phyloP scores from a whole-genome alignment of 2,113 vertebrate genomes.

The Ailuropoda melanoleuca region DNA sequence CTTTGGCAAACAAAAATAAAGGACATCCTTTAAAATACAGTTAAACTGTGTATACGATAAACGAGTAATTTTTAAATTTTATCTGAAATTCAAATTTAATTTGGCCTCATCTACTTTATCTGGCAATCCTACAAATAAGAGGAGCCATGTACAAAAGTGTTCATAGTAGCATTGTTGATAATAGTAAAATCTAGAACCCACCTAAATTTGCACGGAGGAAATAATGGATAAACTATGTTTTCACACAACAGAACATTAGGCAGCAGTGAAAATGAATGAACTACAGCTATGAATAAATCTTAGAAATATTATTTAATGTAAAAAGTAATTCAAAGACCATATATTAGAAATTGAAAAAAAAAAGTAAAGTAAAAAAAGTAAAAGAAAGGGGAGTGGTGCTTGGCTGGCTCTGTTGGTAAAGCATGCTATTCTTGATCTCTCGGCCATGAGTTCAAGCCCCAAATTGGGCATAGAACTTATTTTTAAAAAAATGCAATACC shows the following conservation, averaged over 20 bases:
- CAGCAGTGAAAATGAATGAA: slow-evolving; percentile 1
- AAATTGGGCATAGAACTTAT: not conserved
- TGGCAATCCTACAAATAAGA: not conserved
- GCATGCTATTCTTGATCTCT: not conserved
- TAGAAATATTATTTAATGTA: not conserved
- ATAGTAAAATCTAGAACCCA: not conserved
- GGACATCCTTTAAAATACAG: not conserved
- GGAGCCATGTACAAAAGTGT: not conserved
- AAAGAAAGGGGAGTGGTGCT: not conserved
- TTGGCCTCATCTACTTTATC: not conserved
- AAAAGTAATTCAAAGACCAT: not conserved
- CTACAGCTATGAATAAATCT: not conserved
- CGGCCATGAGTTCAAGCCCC: not conserved
- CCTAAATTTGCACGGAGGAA: not conserved
- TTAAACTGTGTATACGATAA: not conserved
- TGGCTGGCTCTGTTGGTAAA: not conserved
- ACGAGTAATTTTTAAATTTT: not conserved
- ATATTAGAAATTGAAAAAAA: not conserved
- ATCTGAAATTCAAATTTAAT: slow-evolving; percentile 5
- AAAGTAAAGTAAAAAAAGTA: not conserved
- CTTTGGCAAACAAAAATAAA: not conserved
- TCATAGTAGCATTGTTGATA: not conserved
- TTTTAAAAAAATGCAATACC: not conserved
- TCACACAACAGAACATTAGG: not conserved
- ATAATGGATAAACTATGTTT: not conserved